Base-by-base conservation (phyloP, 2,113 vertebrate species). In the Corythornis vintsioides region DNA sequence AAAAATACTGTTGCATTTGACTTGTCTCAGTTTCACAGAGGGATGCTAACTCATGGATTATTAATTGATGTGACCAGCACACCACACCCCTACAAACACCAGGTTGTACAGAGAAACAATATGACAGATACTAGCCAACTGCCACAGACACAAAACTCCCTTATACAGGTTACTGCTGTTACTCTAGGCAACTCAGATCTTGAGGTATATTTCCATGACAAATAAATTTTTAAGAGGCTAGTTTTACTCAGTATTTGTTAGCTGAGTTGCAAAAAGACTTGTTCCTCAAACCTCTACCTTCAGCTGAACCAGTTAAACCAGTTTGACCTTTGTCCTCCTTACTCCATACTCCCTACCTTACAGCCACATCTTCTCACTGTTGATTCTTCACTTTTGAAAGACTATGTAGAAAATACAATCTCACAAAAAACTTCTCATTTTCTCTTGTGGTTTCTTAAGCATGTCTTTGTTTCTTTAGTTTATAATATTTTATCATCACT, bases 381-480 rank as follows among this genome's bases (percentile, higher is more conserved):
- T 63, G 15, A 63, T 65, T 75, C 35, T 52, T 65, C 35, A 25
- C 10, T n/a, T 88, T 42, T 65, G 19, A 43, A 86, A 78, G 16
- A 35, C 16, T 25, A 70, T 33, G 50, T 6, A 55, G 12, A 52
- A 63, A 70, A 38, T 7, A 28, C 9, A 13, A 0, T 11, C 45
- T 73, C n/a, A 33, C 15, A 31, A 22, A 19, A 71, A 56, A 50
- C 4, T 5, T 47, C 17, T 35, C 72, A 17, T 48, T 79, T 80
- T 70, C 28, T 90, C 29, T 64, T 73, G 17, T 26, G n/a, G 16
- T 10, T 59, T 71, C 87, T 90, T 79, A 83, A 40, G 15, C 31
- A 76, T 19, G 20, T 25, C 26, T 90, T 88, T 89, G 21, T 70
- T 85, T 91, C 59, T 86, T 88, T 47, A 42, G 42, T 88, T 91